A percentile compares a stretch with the other conserved stretches of the same genome.
phyloP scores from a whole-genome alignment of 1,140 invertebrate genomes.

The Muscidifurax raptorellus region DNA sequence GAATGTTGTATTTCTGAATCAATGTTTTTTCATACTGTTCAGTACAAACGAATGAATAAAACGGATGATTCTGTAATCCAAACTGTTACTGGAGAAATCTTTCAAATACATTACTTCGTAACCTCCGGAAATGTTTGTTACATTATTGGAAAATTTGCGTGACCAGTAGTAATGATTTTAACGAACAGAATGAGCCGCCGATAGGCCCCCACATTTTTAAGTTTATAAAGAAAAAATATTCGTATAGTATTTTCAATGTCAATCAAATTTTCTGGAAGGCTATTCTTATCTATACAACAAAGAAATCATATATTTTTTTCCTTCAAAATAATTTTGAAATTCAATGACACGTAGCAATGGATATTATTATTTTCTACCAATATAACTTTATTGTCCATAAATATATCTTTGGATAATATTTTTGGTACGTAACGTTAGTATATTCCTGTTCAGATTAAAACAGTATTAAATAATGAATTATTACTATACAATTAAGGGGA shows the following conservation, averaged over 20 bases:
- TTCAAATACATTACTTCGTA: background rate
- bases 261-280: background rate
- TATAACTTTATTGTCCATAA: background rate
- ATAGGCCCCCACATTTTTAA: background rate
- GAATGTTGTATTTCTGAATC: background rate
- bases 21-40: background rate
- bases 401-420: background rate
- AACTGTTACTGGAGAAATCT: background rate
- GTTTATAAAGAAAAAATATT: background rate
- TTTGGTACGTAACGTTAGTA: background rate
- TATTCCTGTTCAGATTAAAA: too few species aligned
- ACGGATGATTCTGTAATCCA: slow-evolving; percentile 18
- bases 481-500: too few species aligned
- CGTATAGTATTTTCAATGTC: background rate
- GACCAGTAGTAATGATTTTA: background rate
- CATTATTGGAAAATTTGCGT: background rate
- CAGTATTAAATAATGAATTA: too few species aligned
- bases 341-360: background rate
- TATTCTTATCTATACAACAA: background rate
- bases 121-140: background rate
- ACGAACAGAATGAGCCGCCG: background rate
- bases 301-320: background rate
- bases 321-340: slow-evolving; percentile 7
- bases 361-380: background rate
- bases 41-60: background rate